phyloP scores from a whole-genome alignment of 2,888 invertebrate genomes.

The Erpobdella octoculata region DNA sequence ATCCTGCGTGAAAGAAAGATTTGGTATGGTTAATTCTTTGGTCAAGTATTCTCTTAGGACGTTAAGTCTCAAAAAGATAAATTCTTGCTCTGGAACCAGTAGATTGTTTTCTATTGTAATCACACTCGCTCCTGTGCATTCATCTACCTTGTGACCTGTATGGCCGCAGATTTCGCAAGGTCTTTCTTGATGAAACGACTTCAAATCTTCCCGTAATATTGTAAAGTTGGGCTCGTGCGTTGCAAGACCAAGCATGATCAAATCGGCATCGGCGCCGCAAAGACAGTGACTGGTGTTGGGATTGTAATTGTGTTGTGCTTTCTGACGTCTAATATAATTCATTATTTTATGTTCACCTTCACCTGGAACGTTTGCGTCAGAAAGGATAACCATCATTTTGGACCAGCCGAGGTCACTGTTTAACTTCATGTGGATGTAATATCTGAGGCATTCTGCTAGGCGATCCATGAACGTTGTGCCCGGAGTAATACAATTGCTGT shows the following conservation, averaged over 20 bases:
- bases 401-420: constrained; percentile 93
- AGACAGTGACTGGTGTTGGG: constrained; percentile 94
- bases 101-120: no score
- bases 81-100: constrained; percentile 65
- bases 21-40: constrained; percentile 73
- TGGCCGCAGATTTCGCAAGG: constrained; percentile 90
- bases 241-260: constrained; percentile 86
- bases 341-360: constrained; percentile 93
- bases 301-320: constrained; percentile 55
- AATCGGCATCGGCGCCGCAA: constrained; percentile 95
- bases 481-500: constrained; percentile 97
- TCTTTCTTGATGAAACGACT: constrained; percentile 88
- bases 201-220: constrained; percentile 95
- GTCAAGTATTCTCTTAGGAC: constrained; percentile 88
- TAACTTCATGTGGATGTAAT: constrained; percentile 78
- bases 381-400: constrained; percentile 78
- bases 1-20: constrained; percentile 84
- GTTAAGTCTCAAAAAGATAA: constrained; percentile 78
- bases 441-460: constrained; percentile 66
- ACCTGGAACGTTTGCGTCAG: constrained; percentile 81
- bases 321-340: constrained; percentile 91
- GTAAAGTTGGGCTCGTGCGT: constrained; percentile 99
- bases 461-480: constrained; percentile 97
- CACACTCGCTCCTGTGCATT: constrained; percentile 63
- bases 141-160: constrained; percentile 49